Evolutionary conservation across 2,888 invertebrate species (phyloP), one percentile per base, ranked within the genome.

Genomic region (Eulithis testata): DNA sequence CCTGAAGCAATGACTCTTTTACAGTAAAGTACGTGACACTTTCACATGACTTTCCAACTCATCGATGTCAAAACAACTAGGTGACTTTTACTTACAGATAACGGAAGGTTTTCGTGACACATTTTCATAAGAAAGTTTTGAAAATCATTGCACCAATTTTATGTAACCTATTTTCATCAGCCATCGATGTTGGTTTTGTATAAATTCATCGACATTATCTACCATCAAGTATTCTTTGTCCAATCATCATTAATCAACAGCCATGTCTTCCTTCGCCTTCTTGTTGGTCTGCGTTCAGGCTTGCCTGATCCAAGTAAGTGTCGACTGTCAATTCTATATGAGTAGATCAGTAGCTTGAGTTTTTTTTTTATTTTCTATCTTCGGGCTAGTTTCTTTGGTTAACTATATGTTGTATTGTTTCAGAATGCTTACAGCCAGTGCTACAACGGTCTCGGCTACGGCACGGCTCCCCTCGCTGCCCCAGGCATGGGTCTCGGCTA

Each of bases 231-330:
- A 63, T 52, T 58, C 63, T 58, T 12, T 49, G 47, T 43, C 40
- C 52, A 53, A 31, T 31, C 53, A 40, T 47, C 52, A 63, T 14
- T 52, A 49, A 63, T 11, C 12, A 53, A 58, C 47, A 58, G 49
- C 40, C 53, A 63, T 83, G 82, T 76, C 77, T 63, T 55, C 78
- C 60, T 77, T 78, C 65, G 68, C 75, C 12, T 73, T 81, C 63
- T 60, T 81, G 31, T 63, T 78, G 27, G 60, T 83, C 65, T 82
- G 81, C 76, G 61, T 77, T 69, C 84, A 84, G 73, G 82, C 80
- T 72, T 83, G 80, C 74, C 76, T 84, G 70, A 70, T 83, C 57
- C 79, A 80, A 76, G 82, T 83, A 66, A 68, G 71, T 69, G 14
- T 7, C 40, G 9, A 7, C 8, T 9, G 31, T 12, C 9, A 11